Base-by-base conservation (phyloP, 2,888 invertebrate species). In the Calameuta pallipes region DNA sequence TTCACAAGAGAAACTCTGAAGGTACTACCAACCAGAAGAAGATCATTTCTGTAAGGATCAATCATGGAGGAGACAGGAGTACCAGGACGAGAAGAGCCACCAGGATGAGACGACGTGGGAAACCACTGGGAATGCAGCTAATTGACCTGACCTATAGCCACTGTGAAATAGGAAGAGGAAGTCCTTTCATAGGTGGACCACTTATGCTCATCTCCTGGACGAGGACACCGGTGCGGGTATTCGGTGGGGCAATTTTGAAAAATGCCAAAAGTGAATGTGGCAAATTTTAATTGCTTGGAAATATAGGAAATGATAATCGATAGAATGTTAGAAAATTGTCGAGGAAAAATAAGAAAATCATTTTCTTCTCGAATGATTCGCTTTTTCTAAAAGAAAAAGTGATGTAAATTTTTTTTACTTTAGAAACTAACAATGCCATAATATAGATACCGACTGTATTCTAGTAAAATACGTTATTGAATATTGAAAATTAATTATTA, bases 221-320 rank as follows among this genome's bases (percentile, higher is more conserved):
- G 70, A 93, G 93, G 83, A 95, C 95, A 3, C 94, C 95, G 0
- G 94, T 95, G 0, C 92, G 94, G 82, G 92, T 95, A 1, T 95
- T 95, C 85, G 95, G 95, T 31, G 95, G 95, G 11, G 95, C 95
- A 4, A 92, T 92, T 84, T 90, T 95, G 33, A 94, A 93, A 86
- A 93, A 92, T 82, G 94, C 94, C 0, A 92, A 92, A 15, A 93
- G 94, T 81, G 91, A 94, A 79, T 95, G 95, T 88, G 94, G 94
- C 1, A 92, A 93, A 81, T 94, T 94, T 90, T 92, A 88, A 89
- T 76, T 75, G 56, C 56, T 56, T 56, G 23, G 23, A 56, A 56
- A 56, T 23, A 23, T 56, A 56, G 9, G 23, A 15, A 71, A 71
- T 9, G 3, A 71, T 6, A 71, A 15, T 31, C 30, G 3, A 34